Base-by-base conservation (phyloP, 2,888 invertebrate genomes). In the Dione vanillae region DNA sequence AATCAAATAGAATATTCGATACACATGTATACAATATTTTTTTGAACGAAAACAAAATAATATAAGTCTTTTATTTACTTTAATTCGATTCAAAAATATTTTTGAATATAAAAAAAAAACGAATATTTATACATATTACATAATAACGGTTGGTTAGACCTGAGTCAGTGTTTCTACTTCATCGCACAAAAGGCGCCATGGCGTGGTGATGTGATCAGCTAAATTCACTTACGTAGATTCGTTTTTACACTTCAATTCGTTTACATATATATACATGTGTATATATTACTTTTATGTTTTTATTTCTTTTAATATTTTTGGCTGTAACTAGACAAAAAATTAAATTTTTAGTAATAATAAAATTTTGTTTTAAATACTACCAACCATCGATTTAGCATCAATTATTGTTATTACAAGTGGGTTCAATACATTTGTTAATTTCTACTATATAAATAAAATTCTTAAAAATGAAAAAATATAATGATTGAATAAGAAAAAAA, bases 191-290 rank as follows among this genome's bases (percentile, higher is more conserved):
- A 68, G 74, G 65, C 56, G 70, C 40, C 61, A 67, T 65, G 37
- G 67, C 43, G 54, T 67, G 59, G 45, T 45, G 40, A 59, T 49
- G 41, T 61, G 67, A 65, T 62, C 49, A 70, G 65, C 27, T 47
- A 67, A 67, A 71, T 69, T 71, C 65, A 69, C 61, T 74, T 72
- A 64, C 58, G 68, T 65, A 54, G 54, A 69, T 69, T 65, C 47
- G 37, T 68, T 72, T 72, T 70, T 47, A 61, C 72, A 69, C 66
- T 47, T 45, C 56, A 69, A 45, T 71, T 70, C 68, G 43, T 47
- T 14, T 43, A 16, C 16, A 64, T 69, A 20, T 69, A 62, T 43
- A 43, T 62, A n/a, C 20, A 41, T 27, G 52, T 11, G 52, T 1
- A 19, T 47, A 47, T 47, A 3, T 47, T 16, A 47, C 16, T 9